These are phyloP conservation scores for Diplodus sargus DNA, from an alignment of 2,797 vertebrate species.

Conservation along the genomic window DNA sequence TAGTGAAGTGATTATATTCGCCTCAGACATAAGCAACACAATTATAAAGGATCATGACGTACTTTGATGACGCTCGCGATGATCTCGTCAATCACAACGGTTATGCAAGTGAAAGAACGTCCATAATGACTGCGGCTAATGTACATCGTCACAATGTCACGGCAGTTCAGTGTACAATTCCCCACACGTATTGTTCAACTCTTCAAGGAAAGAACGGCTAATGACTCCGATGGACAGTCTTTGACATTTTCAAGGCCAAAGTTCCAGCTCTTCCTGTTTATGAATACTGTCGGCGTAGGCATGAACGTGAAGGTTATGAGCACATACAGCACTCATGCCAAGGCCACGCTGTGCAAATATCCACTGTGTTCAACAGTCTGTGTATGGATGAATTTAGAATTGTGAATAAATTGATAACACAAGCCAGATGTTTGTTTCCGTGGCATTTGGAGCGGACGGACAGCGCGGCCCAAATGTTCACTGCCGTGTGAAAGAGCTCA, in stretches of 20 bases:
- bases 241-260: slow-evolving; percentile 7
- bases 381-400: too few species aligned
- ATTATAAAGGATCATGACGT: background rate
- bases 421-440: too few species aligned
- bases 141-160: background rate
- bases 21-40: too few species aligned
- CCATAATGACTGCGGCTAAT: background rate
- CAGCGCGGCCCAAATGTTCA: too few species aligned
- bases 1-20: too few species aligned
- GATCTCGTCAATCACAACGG: background rate
- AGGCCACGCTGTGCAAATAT: background rate
- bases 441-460: too few species aligned
- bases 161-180: background rate
- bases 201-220: background rate
- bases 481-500: too few species aligned
- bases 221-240: background rate
- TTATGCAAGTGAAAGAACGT: background rate
- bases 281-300: background rate
- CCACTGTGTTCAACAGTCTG: background rate
- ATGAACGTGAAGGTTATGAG: background rate
- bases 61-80: background rate
- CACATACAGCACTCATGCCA: background rate
- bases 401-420: too few species aligned
- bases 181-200: background rate
- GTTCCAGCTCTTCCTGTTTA: background rate